Evolutionary conservation across 2,797 vertebrate species (phyloP), one percentile per base, ranked within the genome.

Genomic region (Sorex maritimensis): DNA sequence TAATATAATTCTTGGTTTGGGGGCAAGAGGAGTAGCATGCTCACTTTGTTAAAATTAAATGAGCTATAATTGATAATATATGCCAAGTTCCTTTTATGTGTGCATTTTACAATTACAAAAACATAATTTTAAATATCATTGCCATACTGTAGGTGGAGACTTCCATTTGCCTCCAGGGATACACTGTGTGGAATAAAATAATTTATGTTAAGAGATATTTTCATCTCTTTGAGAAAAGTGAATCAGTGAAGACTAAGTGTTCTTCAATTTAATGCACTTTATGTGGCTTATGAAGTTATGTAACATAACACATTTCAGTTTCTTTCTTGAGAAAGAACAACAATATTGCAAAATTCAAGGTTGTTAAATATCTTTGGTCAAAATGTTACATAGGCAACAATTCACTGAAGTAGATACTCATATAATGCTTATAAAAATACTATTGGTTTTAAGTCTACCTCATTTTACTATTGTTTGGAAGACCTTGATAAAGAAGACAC

Each of bases 371-470:
- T 85, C 49, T 75, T 58, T 2, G 19, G 24, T 15, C 58, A 46
- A 9, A 58, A 55, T 24, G n/a, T 84, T 65, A 49, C 2, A 81
- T 30, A 81, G 90, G 92, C n/a, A 86, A 89, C 82, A 84, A 88
- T 83, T 67, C 30, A 84, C 6, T 61, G 58, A 23, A 61, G 15
- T 10, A 21, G 7, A 49, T 0, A 23, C 19, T 61, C 21, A 7
- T 10, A 6, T 2, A 68, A 5, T 38, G 79, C 83, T 79, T n/a
- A 71, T 28, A 58, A 81, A 65, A 10, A 34, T 28, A 41, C 4
- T 86, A 15, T 23, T 71, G 6, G 89, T 88, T 61, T 26, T 1
- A 71, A 46, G 17, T 75, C 15, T 77, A 4, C n/a, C 9, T 68
- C 67, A 81, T 44, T 71, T 34, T 23, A 69, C 4, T 4, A 24